Evolutionary conservation across 2,113 vertebrate species (phyloP), one percentile per base, ranked within the genome.

Genomic region (Etheostoma spectabile): DNA sequence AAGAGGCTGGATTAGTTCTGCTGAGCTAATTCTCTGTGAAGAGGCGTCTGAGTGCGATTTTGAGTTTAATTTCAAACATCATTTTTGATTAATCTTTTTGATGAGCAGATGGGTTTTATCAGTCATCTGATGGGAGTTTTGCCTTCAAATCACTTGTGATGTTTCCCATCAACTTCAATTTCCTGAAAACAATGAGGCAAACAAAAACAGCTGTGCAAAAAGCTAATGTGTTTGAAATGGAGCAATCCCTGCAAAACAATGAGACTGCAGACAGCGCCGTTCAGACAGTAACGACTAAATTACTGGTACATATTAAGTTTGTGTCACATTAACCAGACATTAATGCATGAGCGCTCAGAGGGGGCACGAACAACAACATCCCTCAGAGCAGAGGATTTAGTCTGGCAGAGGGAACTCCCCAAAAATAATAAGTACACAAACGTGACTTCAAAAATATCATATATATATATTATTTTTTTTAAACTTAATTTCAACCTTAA

Each of bases 141-240:
- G 21, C 55, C 53, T 75, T 77, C 56, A 74, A 73, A 82, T 86
- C 62, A 53, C 45, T 70, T 63, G 22, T 22, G 76, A 79, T 75
- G 73, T 75, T 85, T 83, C 65, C 33, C 51, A 68, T 80, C 75
- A 82, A 33, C 52, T 77, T 57, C 18, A 62, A 79, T 86, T 90
- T 82, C 77, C 46, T 62, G 45, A 27, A 64, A 76, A 82, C 62
- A 76, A 77, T 72, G 61, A 69, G 14, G 67, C 71, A 52, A 56
- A 21, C 11, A 7, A 21, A 67, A 65, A 21, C 80, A 87, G 88
- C 80, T 84, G 67, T 13, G 52, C 48, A 3, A 79, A 76, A 52
- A 83, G 85, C 86, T 92, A 85, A 91, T 85, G 90, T 65, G 77
- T 84, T 74, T 89, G 70, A 86, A 84, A 86, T 75, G 64, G 81